Evolutionary conservation across 2,797 vertebrate genomes (phyloP), one percentile per base, ranked within the genome.

Genomic region (Micromesistius poutassou): DNA sequence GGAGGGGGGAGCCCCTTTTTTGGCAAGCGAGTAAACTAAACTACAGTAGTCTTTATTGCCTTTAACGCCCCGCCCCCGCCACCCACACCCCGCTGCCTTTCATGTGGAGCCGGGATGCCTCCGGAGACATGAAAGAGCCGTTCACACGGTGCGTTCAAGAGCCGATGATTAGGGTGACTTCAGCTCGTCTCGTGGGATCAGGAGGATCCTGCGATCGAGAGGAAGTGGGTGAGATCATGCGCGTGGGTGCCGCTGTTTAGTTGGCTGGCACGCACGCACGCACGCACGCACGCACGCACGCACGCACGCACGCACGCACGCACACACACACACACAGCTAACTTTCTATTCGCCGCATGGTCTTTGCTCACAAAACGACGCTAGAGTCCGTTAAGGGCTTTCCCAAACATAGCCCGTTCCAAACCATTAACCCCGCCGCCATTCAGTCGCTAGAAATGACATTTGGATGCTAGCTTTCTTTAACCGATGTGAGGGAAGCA

Each of bases 41-140:
- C 78, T 77, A 71, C 74, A 71, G 31, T 31, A 71, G 31, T 31
- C 66, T 40, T 38, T 70, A 62, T 77, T 22, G 62, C 66, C 74
- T 77, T 62, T 25, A n/a, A 19, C 70, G 72, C 62, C 42, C 68
- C 28, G 30, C 16, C 16, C 46, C 46, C 46, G 3, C 46, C 46
- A 22, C 46, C 46, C 46, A 50, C 46, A 14, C 76, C 72, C 33
- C 74, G 72, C 4, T 73, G 42, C 22, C 83, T 87, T 87, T 90
- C 80, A 85, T 86, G 55, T 80, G 76, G 2, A 66, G 42, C 74
- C 77, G 77, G 55, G 74, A 85, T 85, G 77, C 71, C 76, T 35
- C 46, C 19, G 62, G 35, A 76, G 35, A 72, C 80, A 85, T 74
- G 30, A 78, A 83, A 79, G 68, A 28, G 2, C 82, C 35, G 28